Base-by-base conservation (phyloP, 2,113 vertebrate genomes). In the Boleophthalmus pectinirostris region DNA sequence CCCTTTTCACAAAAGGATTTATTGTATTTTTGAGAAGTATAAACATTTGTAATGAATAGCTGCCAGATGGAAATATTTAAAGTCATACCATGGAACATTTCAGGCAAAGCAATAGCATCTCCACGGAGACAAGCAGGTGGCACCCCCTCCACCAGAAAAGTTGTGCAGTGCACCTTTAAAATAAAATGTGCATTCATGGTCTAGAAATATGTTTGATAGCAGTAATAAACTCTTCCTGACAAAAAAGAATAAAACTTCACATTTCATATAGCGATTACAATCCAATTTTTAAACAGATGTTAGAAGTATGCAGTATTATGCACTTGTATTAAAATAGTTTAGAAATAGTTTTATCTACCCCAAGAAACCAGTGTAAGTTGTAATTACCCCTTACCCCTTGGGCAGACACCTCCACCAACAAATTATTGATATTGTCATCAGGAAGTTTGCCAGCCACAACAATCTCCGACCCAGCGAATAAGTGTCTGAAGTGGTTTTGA, bases 381-480 rank as follows among this genome's bases (percentile, higher is more conserved):
- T 16, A 47, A 47, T 47, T 47, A 3, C 13, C 12, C 57, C 95
- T 95, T 80, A 97, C 95, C 83, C 88, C 84, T 25, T 91, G 72
- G 77, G 91, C 95, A 1, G 71, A 90, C 68, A 97, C 92, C 88
- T 93, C 92, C 61, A 94, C 87, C n/a, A 85, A 73, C 60, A 96
- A 89, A 73, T 91, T 71, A 3, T 94, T 90, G 10, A 91, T 53
- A 0, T 82, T 69, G 15, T 89, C 76, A 71, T 96, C 93, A 1
- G 3, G 82, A 33, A 96, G 83, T 73, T 89, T 94, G 49, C 96
- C 96, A 0, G 95, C 91, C 3, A 97, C 95, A 23, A 95, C 88
- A 49, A 97, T 93, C 93, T 97, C 96, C 0, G 96, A 94, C 75
- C 96, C 95, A 14, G 95, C 91, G 87, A 94, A 97, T 72, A 95